Base-by-base conservation (phyloP, 1,140 invertebrate species). In the Teleopsis dalmanni region DNA sequence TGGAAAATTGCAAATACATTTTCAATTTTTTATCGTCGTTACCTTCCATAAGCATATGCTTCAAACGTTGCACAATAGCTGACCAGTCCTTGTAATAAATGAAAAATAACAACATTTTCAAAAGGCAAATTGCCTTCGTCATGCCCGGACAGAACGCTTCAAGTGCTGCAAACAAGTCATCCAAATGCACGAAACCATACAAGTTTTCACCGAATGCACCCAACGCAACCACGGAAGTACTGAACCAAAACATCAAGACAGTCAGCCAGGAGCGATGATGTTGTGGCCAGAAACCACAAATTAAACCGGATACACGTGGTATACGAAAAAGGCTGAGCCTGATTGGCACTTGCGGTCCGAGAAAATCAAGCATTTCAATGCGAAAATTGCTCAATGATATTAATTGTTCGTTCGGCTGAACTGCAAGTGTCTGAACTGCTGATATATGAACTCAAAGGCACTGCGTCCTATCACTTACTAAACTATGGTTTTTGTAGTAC, bases 111-210 rank as follows among this genome's bases (percentile, higher is more conserved):
- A 27, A 50, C 45, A 66, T 48, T 43, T 67, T 67, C 13, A 67
- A 41, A 5, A 67, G 52, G 25, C 52, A 65, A 3, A 67, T 56
- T 6, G 57, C 56, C 45, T 66, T 67, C 27, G 64, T 67, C 49
- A 56, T 57, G 23, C 64, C 64, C 11, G 64, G 64, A 53, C 64
- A 67, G 41, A 66, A 67, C 21, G 64, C 64, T 46, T 66, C 64
- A 21, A 67, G 47, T 3, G 64, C 64, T 6, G 47, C 50, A 7
- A 66, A 54, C 36, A 67, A 47, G 51, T 64, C 52, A 18, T 57
- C 40, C 35, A 66, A 45, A 52, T 64, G 50, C 7, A 59, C 43
- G 42, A 54, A 52, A 6, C 64, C 64, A 37, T 64, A 67, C 6
- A 53, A 38, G 50, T 47, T 48, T 50, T 67, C 64, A 41, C 64